Evolutionary conservation across 2,113 vertebrate genomes (phyloP).

Genomic region (Ophthalmotilapia sp.): DNA sequence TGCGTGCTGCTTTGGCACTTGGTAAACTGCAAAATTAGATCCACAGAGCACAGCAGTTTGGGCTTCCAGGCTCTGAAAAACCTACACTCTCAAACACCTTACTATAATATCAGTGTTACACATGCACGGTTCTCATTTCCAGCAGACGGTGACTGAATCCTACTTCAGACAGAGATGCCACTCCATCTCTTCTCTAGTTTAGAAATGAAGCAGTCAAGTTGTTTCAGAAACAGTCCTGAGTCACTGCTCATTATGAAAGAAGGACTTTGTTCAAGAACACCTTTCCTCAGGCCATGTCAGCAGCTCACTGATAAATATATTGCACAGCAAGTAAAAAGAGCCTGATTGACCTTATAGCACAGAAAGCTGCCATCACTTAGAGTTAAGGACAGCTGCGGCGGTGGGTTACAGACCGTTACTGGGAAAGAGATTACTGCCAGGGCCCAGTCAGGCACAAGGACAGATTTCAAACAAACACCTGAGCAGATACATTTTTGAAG

Average conservation of each 20-base stretch:
- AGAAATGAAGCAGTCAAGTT: background rate
- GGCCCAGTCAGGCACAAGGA: background rate
- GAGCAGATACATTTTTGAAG: background rate
- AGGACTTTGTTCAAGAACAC: slow-evolving; percentile 6
- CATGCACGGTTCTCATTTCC: background rate
- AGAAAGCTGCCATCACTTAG: background rate
- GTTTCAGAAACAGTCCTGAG: background rate
- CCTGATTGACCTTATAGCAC: background rate
- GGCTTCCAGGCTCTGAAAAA: background rate
- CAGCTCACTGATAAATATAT: background rate
- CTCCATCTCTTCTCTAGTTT: background rate
- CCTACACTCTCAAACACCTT: background rate
- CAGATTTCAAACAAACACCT: background rate
- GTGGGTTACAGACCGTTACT: background rate
- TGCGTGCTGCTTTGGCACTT: background rate
- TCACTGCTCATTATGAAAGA: slow-evolving; percentile 16
- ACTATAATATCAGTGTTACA: background rate
- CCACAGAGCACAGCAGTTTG: background rate
- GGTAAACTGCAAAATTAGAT: background rate
- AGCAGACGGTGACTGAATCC: background rate
- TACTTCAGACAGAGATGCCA: background rate
- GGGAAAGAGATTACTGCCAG: background rate
- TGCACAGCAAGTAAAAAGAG: background rate
- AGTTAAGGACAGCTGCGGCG: background rate
- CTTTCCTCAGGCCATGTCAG: background rate